Evolutionary conservation across 2,797 vertebrate genomes (phyloP).

Genomic region (Apogon hyalosoma): DNA sequence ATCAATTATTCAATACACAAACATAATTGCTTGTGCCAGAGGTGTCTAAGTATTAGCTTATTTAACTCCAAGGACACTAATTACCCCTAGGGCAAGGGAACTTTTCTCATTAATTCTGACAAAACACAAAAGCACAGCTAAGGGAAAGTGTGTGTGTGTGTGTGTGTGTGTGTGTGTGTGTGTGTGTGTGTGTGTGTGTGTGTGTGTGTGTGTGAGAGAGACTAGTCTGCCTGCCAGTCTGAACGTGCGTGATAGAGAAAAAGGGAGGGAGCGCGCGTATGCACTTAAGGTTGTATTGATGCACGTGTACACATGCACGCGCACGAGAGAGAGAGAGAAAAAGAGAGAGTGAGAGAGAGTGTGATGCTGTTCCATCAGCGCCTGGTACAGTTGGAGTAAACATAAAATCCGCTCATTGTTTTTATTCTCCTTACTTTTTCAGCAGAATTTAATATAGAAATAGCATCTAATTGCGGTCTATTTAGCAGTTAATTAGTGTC

Average conservation of each 20-base stretch:
- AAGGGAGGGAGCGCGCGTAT: slow-evolving; percentile 50
- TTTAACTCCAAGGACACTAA: slow-evolving; percentile 99
- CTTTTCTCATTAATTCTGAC: slow-evolving; percentile 99
- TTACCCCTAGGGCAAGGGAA: slow-evolving; percentile 99
- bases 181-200: slow-evolving; percentile 42
- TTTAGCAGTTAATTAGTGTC: slow-evolving; percentile 83
- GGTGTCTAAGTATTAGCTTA: slow-evolving; percentile 99
- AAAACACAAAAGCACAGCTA: slow-evolving; percentile 99
- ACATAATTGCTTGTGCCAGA: slow-evolving; percentile 99
- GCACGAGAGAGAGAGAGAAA: slow-evolving; percentile 35
- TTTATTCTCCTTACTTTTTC: slow-evolving; percentile 49
- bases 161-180: slow-evolving; percentile 71
- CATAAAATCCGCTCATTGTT: slow-evolving; percentile 67
- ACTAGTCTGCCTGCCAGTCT: slow-evolving; percentile 69
- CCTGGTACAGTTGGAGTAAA: slow-evolving; percentile 67
- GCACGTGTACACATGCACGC: slow-evolving; percentile 61
- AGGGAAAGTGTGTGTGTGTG: slow-evolving; percentile 87
- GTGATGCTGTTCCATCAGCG: slow-evolving; percentile 59
- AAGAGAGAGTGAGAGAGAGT: slow-evolving; percentile 45
- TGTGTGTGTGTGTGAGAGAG: slow-evolving; percentile 64
- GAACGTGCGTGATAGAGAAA: slow-evolving; percentile 62
- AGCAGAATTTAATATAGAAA: slow-evolving; percentile 71
- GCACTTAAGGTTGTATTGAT: slow-evolving; percentile 63
- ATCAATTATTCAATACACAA: slow-evolving; percentile 99
- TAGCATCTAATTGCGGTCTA: slow-evolving; percentile 76